Percentiles rank a stretch among this genome's conserved stretches.
phyloP scores from a whole-genome alignment of 2,113 vertebrate genomes.

The Nicator chloris region DNA sequence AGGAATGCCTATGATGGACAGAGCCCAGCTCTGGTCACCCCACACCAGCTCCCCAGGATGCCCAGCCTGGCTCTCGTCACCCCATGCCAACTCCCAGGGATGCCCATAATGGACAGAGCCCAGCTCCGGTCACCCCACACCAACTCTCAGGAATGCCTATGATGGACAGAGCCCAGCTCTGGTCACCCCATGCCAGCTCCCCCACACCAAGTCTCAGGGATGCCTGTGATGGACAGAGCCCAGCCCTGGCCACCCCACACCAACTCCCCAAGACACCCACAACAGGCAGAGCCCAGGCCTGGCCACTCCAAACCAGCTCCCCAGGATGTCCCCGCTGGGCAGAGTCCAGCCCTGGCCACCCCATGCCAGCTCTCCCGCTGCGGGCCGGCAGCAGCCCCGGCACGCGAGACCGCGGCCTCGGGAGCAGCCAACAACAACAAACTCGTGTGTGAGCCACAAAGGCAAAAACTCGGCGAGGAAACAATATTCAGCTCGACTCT shows the following conservation, averaged over 20 bases:
- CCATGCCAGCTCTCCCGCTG: not conserved
- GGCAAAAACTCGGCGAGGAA: slow-evolving; percentile 17
- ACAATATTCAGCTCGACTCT: slow-evolving; percentile 7
- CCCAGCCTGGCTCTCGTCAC: too few relatives aligned
- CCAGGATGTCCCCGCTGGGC: fast-evolving
- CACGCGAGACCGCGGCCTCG: not conserved
- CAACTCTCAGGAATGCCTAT: fast-evolving
- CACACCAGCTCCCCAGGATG: fast-evolving
- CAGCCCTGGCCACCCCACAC: too few relatives aligned
- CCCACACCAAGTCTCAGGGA: not conserved
- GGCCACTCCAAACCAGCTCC: not conserved
- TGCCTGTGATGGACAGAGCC: not conserved
- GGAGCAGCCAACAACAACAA: slow-evolving; percentile 59
- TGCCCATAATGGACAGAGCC: fast-evolving
- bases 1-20: fast-evolving
- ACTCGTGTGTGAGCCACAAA: slow-evolving; percentile 16
- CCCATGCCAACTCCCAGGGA: fast-evolving
- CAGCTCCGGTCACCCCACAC: fast-evolving
- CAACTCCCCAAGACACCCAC: too few relatives aligned
- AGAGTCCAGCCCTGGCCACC: not conserved
- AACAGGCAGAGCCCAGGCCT: not conserved
- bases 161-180: not conserved
- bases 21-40: fast-evolving
- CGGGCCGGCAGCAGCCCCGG: not conserved
- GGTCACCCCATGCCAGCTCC: not conserved